These are phyloP conservation scores for Cnemophilus loriae DNA, from an alignment of 2,113 vertebrate species.

Conservation along the genomic window DNA sequence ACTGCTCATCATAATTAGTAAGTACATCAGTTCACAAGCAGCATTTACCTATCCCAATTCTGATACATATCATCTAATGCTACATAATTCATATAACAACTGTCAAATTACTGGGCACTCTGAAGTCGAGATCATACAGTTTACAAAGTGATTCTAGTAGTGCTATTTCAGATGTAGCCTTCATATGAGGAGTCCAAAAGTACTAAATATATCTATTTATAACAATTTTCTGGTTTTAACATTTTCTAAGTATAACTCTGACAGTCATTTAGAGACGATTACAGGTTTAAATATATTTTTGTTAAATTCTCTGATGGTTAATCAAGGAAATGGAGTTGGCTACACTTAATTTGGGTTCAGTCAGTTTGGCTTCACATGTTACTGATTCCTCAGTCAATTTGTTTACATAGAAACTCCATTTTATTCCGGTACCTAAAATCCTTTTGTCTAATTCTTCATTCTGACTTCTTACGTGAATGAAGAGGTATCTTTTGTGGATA, in stretches of 20 bases:
- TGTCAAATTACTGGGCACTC: background rate
- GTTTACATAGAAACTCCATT: background rate
- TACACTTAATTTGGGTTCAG: background rate
- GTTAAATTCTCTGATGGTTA: background rate
- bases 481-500: background rate
- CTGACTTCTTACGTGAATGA: background rate
- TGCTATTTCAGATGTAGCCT: background rate
- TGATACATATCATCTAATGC: background rate
- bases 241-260: background rate
- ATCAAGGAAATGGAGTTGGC: background rate
- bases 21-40: background rate
- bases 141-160: background rate
- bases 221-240: background rate
- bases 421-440: background rate
- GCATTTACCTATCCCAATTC: background rate
- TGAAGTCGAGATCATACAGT: background rate
- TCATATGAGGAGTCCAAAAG: background rate
- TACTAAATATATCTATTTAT: background rate
- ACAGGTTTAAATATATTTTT: background rate
- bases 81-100: background rate
- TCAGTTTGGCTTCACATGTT: background rate
- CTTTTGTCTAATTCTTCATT: background rate
- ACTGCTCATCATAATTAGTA: background rate
- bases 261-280: background rate
- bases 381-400: background rate